These are phyloP conservation scores for Sebastes nivosus DNA, from an alignment of 2,797 vertebrate genomes.

Conservation along the genomic window DNA sequence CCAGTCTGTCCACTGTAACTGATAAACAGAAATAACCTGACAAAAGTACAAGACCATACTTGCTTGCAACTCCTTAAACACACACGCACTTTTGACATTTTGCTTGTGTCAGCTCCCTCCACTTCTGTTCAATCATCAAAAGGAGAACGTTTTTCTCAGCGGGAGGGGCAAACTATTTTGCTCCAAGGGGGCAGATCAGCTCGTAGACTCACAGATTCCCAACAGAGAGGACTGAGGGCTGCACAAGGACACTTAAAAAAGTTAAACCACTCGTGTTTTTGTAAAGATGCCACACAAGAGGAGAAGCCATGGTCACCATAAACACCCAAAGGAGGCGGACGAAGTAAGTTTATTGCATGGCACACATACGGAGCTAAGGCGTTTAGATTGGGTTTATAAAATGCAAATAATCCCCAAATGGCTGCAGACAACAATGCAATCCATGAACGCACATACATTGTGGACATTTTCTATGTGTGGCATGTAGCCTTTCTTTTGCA, in stretches of 20 bases:
- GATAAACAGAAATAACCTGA: not conserved
- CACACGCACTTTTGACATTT: not conserved
- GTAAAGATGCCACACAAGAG: conserved; percentile 75
- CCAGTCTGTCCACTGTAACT: not conserved
- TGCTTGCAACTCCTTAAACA: not conserved
- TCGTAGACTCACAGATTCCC: not conserved
- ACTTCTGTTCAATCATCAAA: not conserved
- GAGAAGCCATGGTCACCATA: conserved; percentile 68
- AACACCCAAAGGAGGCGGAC: conserved; percentile 49
- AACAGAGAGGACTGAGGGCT: conserved; percentile 1
- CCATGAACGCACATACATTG: too few species aligned
- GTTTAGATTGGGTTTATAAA: not conserved
- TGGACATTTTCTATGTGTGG: not conserved
- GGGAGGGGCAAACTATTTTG: conserved; percentile 63
- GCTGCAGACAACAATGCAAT: not conserved
- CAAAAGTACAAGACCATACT: not conserved
- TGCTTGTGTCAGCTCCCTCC: not conserved
- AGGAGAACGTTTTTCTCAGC: not conserved
- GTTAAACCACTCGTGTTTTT: not conserved
- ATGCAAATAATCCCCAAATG: not conserved
- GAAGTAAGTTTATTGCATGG: conserved; percentile 56
- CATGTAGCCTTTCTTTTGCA: not conserved
- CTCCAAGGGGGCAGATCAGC: conserved; percentile 4
- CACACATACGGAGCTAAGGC: not conserved
- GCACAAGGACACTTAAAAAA: conserved; percentile 10